Base-by-base conservation (phyloP, 2,113 vertebrate species). In the Pygoscelis antarcticus region DNA sequence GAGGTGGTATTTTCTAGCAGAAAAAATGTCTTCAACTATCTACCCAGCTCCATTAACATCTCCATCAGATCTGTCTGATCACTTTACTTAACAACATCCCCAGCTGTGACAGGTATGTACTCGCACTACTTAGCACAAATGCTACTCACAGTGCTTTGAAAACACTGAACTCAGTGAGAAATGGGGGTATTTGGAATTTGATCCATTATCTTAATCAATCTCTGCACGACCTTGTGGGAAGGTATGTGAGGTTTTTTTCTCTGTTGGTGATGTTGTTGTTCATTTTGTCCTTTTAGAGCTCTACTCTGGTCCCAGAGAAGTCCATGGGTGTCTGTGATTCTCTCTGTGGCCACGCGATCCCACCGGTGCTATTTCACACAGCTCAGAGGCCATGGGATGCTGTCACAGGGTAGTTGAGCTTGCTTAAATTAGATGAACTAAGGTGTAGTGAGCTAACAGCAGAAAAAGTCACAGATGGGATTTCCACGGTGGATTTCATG, bases 321-420 rank as follows among this genome's bases (percentile, higher is more conserved):
- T 27, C 44, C 1, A 0, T 44, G 38, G 10, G 17, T 44, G 55
- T 38, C 54, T 44, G 11, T 62, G 46, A 36, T 52, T 78, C 69
- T 42, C 60, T 64, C 42, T 1, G 0, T 54, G 38, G 34, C 23
- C 6, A 0, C 17, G 27, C 0, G 0, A 30, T 65, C 44, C 27
- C 51, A 25, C 14, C 11, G 44, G 30, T 69, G 38, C 14, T 54
- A 13, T 58, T 74, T 79, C 49, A 27, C 14, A 16, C 26, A n/a
- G 42, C 12, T 54, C 55, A 49, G 49, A 60, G 19, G 16, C 7
- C 25, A 52, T 4, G 4, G n/a, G 26, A 30, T 69, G 27, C 49
- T 90, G 44, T 29, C 46, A 69, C 30, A 23, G 49, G 19, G 29
- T 17, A 47, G 19, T 7, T 36, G 38, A 80, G 5, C 26, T 93